These are phyloP conservation scores for Aegotheles bennettii DNA, from an alignment of 2,113 vertebrate genomes.

Conservation along the genomic window DNA sequence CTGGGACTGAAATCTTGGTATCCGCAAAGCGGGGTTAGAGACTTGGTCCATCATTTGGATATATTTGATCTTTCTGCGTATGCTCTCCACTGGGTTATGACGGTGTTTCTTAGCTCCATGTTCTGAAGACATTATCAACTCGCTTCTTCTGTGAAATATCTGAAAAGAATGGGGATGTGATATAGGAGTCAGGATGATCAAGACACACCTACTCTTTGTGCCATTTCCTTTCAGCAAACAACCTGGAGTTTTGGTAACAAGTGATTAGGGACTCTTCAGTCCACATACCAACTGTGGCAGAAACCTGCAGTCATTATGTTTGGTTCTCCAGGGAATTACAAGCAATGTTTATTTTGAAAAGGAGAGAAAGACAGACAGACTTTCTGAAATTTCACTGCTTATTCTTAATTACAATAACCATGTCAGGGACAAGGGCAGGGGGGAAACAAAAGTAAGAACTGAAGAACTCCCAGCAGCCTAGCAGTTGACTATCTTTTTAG, in stretches of 20 bases:
- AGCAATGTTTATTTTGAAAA: neutral
- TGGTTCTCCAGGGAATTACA: neutral
- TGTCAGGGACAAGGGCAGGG: accelerated
- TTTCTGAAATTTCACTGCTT: neutral
- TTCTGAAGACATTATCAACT: neutral
- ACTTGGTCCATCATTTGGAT: slow-evolving; percentile 80
- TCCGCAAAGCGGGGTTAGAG: slow-evolving; percentile 76
- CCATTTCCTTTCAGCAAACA: neutral
- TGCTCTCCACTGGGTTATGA: slow-evolving; percentile 89
- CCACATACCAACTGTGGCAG: too few species aligned
- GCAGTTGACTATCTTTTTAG: neutral
- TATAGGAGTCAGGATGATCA: neutral
- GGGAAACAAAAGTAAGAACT: neutral
- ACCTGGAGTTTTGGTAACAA: neutral
- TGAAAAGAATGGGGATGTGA: neutral
- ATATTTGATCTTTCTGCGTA: slow-evolving; percentile 86
- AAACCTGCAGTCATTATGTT: neutral
- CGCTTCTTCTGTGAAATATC: neutral
- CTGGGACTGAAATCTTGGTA: slow-evolving; percentile 80
- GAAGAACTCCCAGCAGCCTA: neutral
- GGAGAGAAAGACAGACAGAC: neutral
- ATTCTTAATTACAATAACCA: neutral
- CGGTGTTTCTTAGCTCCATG: slow-evolving; percentile 45
- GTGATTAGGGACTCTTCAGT: neutral
- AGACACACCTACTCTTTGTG: accelerated